Evolutionary conservation across 2,113 vertebrate genomes (phyloP).

Genomic region (Sphyrna mokarran): DNA sequence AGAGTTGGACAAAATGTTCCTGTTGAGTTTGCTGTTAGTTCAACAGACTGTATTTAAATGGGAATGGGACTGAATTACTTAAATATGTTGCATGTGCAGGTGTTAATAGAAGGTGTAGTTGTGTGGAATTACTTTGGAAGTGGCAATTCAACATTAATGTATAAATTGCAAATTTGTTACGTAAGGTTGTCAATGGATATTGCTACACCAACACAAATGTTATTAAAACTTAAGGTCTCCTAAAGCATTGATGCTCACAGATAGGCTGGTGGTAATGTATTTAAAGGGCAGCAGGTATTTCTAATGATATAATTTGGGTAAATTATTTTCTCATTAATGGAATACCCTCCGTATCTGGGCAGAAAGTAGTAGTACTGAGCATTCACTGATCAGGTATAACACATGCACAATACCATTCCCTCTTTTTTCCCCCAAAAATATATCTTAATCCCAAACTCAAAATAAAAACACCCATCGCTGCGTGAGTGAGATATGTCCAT

Average conservation of each 20-base stretch:
- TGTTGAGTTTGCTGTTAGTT: neutral
- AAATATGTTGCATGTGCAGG: neutral
- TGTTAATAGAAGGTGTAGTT: neutral
- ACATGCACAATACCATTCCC: neutral
- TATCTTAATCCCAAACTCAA: neutral
- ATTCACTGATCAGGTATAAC: neutral
- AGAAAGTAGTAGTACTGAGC: neutral
- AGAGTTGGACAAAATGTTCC: neutral
- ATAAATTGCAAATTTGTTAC: neutral
- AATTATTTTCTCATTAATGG: neutral
- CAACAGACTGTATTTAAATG: neutral
- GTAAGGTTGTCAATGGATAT: neutral
- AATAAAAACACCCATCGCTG: neutral
- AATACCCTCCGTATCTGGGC: neutral
- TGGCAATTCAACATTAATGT: conserved; percentile 20
- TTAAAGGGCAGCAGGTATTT: neutral
- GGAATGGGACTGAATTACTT: neutral
- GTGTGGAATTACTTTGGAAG: neutral
- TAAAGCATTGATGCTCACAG: neutral
- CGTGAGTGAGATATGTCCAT: neutral
- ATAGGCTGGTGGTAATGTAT: neutral
- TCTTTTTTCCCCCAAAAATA: neutral
- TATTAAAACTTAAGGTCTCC: neutral
- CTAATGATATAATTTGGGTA: neutral
- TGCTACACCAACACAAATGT: neutral